Evolutionary conservation across 2,888 invertebrate genomes (phyloP).

Genomic region (Maniola hyperantus): DNA sequence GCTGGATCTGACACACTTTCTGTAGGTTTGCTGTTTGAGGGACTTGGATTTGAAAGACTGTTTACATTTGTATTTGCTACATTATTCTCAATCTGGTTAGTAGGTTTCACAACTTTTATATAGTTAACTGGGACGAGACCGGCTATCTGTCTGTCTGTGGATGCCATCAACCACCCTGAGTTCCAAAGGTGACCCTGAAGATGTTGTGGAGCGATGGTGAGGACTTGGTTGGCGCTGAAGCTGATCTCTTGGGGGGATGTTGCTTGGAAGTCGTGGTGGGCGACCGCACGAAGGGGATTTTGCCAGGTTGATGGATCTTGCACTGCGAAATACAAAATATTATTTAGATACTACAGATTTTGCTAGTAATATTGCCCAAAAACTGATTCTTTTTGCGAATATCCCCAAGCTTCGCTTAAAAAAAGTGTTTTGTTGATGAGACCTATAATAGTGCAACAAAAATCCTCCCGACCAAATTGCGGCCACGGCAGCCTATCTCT

Average conservation of each 20-base stretch:
- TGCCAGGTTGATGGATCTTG: conserved; percentile 88
- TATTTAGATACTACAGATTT: not conserved
- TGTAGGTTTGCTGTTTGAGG: not conserved
- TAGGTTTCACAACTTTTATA: conserved; percentile 65
- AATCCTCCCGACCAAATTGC: too few relatives aligned
- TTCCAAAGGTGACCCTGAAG: conserved; percentile 88
- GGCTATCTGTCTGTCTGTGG: conserved; percentile 79
- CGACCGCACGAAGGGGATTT: conserved; percentile 85
- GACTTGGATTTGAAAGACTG: not conserved
- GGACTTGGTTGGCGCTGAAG: conserved; percentile 88
- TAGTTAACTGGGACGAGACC: conserved; percentile 87
- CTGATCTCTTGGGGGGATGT: conserved; percentile 89
- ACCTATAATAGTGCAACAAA: too few relatives aligned
- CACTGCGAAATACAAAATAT: conserved; percentile 61
- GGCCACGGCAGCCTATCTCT: too few relatives aligned
- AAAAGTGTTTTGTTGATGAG: too few relatives aligned
- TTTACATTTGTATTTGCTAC: conserved; percentile 9
- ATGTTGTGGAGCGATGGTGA: conserved; percentile 92
- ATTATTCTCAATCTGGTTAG: conserved; percentile 27
- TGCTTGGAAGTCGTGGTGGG: conserved; percentile 89
- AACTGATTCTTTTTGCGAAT: too few relatives aligned
- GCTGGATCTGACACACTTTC: conserved; percentile 6
- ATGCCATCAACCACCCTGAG: conserved; percentile 87
- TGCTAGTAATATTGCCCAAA: too few relatives aligned
- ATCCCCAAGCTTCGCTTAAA: too few relatives aligned